Conservation (phyloP, 2,113 vertebrate genomes). For the Gobio gobio region DNA sequence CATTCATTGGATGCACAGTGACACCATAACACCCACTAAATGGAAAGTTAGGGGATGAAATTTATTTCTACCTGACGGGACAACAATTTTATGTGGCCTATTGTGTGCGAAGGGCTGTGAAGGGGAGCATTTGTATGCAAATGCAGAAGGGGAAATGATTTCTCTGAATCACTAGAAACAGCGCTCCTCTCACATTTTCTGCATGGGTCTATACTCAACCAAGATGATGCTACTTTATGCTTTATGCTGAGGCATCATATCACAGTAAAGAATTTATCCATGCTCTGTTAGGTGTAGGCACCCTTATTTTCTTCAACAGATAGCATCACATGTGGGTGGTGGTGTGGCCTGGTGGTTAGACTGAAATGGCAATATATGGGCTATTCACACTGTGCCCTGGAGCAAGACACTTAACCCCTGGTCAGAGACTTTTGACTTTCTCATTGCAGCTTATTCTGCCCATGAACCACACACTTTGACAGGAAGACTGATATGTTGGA, state of each 20-base stretch:
- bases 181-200: background rate
- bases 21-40: conserved; percentile 47
- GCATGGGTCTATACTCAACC: conserved; percentile 54
- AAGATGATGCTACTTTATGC: conserved; percentile 45
- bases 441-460: background rate
- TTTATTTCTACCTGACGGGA: conserved; percentile 63
- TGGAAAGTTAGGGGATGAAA: conserved; percentile 45
- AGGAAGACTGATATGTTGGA: background rate
- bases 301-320: background rate
- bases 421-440: background rate
- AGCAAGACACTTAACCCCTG: background rate
- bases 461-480: background rate
- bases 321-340: background rate
- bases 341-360: background rate
- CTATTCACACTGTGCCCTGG: background rate
- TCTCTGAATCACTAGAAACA: conserved; percentile 54
- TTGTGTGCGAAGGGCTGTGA: conserved; percentile 68
- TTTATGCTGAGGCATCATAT: conserved; percentile 27
- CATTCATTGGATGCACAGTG: conserved; percentile 35
- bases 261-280: background rate
- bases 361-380: background rate
- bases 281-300: background rate
- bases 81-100: conserved; percentile 71
- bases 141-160: conserved; percentile 67
- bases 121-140: conserved; percentile 73